Evolutionary conservation across 2,888 invertebrate genomes (phyloP).

Genomic region (Dusona sp.): DNA sequence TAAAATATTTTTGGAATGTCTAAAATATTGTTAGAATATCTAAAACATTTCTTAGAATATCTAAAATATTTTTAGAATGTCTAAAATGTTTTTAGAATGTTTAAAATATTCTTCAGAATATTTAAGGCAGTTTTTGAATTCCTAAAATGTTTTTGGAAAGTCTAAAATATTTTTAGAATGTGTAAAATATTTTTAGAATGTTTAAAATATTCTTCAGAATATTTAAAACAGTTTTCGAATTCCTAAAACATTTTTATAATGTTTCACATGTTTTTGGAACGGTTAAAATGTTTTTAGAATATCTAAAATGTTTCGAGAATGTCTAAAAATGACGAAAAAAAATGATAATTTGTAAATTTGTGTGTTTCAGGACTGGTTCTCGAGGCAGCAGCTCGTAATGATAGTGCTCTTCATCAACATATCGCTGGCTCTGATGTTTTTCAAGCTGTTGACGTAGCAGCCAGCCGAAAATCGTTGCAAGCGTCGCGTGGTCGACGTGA

Average conservation of each 20-base stretch:
- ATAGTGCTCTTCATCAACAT: constrained; percentile 97
- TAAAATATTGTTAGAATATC: too few relatives aligned
- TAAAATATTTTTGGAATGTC: too few relatives aligned
- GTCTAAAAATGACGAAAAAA: background rate
- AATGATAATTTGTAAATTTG: background rate
- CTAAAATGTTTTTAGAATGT: too few relatives aligned
- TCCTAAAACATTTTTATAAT: too few relatives aligned
- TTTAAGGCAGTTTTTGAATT: too few relatives aligned
- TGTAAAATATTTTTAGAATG: background rate
- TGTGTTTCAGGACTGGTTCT: constrained; percentile 96
- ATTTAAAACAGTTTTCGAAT: too few relatives aligned
- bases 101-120: too few relatives aligned
- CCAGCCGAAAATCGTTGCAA: constrained; percentile 84
- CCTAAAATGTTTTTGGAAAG: too few relatives aligned
- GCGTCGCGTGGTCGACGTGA: constrained; percentile 82
- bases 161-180: too few relatives aligned
- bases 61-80: too few relatives aligned
- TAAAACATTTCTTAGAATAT: too few relatives aligned
- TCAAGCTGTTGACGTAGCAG: constrained; percentile 97
- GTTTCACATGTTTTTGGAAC: background rate
- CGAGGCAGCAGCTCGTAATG: constrained; percentile 97
- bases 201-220: background rate
- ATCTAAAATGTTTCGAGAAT: background rate
- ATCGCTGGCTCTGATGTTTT: constrained; percentile 97
- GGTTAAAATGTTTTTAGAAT: background rate